Evolutionary conservation across 1,140 invertebrate genomes (phyloP).

Genomic region (Hylyphantes graminicola): DNA sequence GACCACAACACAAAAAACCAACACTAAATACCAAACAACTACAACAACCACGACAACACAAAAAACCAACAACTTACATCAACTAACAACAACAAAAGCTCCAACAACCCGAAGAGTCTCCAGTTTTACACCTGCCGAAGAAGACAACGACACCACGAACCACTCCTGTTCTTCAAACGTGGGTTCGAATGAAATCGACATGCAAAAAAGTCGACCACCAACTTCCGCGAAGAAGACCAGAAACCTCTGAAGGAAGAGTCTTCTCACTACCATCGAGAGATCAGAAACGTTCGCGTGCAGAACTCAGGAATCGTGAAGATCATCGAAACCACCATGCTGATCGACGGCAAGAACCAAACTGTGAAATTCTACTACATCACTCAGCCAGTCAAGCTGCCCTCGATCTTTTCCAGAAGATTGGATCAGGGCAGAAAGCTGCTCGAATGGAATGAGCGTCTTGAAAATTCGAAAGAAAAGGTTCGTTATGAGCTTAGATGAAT

Average conservation of each 20-base stretch:
- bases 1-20: slow-evolving; percentile 28
- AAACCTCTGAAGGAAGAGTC: slow-evolving; percentile 47
- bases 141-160: slow-evolving; percentile 30
- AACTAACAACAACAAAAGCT: slow-evolving; percentile 15
- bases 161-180: slow-evolving; percentile 2
- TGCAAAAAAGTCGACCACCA: slow-evolving; percentile 33
- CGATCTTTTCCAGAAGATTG: slow-evolving; percentile 48
- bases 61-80: not conserved
- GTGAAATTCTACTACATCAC: slow-evolving; percentile 55
- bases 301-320: slow-evolving; percentile 50
- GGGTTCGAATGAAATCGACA: slow-evolving; percentile 49
- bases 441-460: slow-evolving; percentile 33
- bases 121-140: slow-evolving; percentile 38
- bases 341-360: slow-evolving; percentile 56
- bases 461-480: slow-evolving; percentile 44
- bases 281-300: slow-evolving; percentile 35
- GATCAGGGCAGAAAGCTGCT: slow-evolving; percentile 12
- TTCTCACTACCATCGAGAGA: not conserved
- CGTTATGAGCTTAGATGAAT: not conserved
- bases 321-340: slow-evolving; percentile 56
- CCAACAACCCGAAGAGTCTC: not conserved
- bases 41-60: slow-evolving; percentile 1
- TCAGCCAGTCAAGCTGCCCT: slow-evolving; percentile 45
- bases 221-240: slow-evolving; percentile 12
- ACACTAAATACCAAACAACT: not conserved